These are phyloP conservation scores for Choreutis nemorana DNA, from an alignment of 2,888 invertebrate genomes.

Conservation along the genomic window DNA sequence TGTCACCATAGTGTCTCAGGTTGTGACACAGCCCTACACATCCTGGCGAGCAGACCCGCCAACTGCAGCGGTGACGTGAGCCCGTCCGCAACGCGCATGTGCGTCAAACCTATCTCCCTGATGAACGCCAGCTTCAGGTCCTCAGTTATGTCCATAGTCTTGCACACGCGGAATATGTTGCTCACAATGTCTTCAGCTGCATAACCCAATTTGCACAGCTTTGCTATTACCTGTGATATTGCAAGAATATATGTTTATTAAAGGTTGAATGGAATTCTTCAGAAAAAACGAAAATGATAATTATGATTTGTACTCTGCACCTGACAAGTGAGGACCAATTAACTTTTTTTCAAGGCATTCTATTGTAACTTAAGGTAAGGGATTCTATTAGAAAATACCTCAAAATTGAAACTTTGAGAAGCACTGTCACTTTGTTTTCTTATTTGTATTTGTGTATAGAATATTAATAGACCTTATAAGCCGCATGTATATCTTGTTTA, in stretches of 20 bases:
- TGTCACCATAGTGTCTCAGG: conserved; percentile 15
- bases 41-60: conserved; percentile 84
- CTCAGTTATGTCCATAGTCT: conserved; percentile 84
- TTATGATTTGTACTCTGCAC: no score
- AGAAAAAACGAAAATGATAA: no score
- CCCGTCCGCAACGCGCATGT: conserved; percentile 91
- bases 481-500: conserved; percentile 82
- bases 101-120: conserved; percentile 90
- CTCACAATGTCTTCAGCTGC: conserved; percentile 96
- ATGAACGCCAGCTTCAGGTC: conserved; percentile 84
- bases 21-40: conserved; percentile 67
- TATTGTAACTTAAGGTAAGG: conserved; percentile 4
- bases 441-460: no score
- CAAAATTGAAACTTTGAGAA: no score
- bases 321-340: conserved; percentile 11
- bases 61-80: conserved; percentile 87
- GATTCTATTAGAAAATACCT: no score
- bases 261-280: neutral
- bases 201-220: conserved; percentile 93
- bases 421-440: no score
- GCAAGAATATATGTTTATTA: neutral
- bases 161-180: conserved; percentile 94
- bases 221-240: conserved; percentile 74
- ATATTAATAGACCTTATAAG: conserved; percentile 81
- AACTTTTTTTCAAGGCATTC: neutral